Conservation (phyloP, 1,140 invertebrate genomes). For the Cyclargus thomasi region DNA sequence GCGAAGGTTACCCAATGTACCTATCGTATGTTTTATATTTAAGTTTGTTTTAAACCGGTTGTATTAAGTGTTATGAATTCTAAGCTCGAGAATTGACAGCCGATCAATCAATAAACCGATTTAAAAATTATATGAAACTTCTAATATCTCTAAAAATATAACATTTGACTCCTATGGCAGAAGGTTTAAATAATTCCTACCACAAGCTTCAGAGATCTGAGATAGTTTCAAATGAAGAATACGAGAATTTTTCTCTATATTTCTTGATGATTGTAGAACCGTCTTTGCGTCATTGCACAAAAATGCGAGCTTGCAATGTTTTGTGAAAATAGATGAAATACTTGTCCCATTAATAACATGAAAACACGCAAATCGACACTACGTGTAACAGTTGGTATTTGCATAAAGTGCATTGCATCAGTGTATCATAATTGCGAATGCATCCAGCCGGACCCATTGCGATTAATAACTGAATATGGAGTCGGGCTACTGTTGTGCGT, state of each 20-base stretch:
- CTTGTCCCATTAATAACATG: neutral
- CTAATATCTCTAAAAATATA: too few relatives aligned
- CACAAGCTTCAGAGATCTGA: too few relatives aligned
- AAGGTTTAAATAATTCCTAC: too few relatives aligned
- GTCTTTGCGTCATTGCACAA: neutral
- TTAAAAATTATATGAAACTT: too few relatives aligned
- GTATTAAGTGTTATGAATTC: constrained; percentile 29
- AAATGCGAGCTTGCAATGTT: neutral
- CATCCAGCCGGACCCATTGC: constrained; percentile 5
- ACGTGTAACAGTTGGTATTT: constrained; percentile 18
- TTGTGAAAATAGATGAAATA: neutral
- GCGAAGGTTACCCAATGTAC: neutral
- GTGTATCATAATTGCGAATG: constrained; percentile 13
- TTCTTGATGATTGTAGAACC: neutral
- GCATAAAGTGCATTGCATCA: constrained; percentile 16
- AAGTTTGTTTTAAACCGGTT: constrained; percentile 28
- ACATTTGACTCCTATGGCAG: too few relatives aligned
- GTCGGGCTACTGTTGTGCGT: neutral
- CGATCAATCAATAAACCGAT: neutral
- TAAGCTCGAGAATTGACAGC: constrained; percentile 24
- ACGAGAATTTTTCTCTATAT: too few relatives aligned
- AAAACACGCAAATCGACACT: constrained; percentile 17
- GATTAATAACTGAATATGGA: constrained; percentile 7
- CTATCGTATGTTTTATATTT: constrained; percentile 11
- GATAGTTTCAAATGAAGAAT: too few relatives aligned